A percentile compares a stretch with the other conserved stretches of the same genome.
Conservation (phyloP, 2,113 vertebrate genomes). For the Hystrix cristata region DNA sequence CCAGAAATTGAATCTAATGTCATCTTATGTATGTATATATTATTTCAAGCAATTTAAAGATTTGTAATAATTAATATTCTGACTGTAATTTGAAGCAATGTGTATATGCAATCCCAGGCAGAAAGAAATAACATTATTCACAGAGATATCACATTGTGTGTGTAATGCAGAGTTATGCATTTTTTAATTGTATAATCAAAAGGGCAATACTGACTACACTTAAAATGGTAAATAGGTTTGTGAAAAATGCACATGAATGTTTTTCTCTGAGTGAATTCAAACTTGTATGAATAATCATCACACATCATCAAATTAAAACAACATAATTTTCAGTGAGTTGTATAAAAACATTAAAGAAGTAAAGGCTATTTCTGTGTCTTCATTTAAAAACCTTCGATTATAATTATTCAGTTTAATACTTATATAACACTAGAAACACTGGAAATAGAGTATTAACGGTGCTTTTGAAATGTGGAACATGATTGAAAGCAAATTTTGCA, state of each 20-base stretch:
- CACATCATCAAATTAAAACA: background rate
- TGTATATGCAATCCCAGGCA: background rate
- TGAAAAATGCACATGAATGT: background rate
- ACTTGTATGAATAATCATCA: background rate
- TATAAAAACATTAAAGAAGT: background rate
- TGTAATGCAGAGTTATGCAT: background rate
- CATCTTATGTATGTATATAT: background rate
- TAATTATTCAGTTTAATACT: background rate
- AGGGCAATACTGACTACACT: background rate
- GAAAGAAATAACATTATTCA: background rate
- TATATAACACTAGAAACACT: background rate
- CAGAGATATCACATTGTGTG: background rate
- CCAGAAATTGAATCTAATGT: background rate
- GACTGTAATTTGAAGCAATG: background rate
- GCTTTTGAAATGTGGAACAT: background rate
- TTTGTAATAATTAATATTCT: background rate
- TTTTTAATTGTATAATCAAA: background rate
- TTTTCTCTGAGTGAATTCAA: background rate
- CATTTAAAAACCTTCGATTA: background rate
- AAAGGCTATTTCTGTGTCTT: background rate
- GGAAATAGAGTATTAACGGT: background rate
- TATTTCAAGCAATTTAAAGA: background rate
- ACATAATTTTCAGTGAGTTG: background rate
- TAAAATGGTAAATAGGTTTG: background rate
- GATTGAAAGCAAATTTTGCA: background rate